Evolutionary conservation across 23 tunicate genomes (phyloP).

Genomic region (Trididemnum clinides): DNA sequence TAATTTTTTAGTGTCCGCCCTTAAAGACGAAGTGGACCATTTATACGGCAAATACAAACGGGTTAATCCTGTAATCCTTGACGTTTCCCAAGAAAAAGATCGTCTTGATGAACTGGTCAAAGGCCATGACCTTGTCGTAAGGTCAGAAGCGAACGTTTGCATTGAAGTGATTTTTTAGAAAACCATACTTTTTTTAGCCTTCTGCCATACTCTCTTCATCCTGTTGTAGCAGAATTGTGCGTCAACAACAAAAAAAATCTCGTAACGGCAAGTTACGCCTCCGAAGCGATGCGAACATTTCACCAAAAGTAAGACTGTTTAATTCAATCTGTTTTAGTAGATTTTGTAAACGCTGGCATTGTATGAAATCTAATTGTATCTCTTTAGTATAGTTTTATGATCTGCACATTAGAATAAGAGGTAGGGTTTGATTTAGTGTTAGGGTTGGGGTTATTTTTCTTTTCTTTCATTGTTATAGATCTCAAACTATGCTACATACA

Average conservation of each 20-base stretch:
- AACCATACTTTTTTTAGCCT: slow-evolving; percentile 49
- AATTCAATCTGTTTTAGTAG: too few relatives aligned
- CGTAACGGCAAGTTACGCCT: slow-evolving; percentile 92
- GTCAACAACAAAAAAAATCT: slow-evolving; percentile 68
- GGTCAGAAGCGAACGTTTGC: slow-evolving; percentile 32
- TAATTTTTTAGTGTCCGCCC: slow-evolving; percentile 46
- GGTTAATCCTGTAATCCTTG: slow-evolving; percentile 64
- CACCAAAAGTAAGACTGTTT: slow-evolving; percentile 67
- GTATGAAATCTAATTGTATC: too few relatives aligned
- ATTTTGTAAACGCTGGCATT: too few relatives aligned
- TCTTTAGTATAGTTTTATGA: too few relatives aligned
- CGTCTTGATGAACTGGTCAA: slow-evolving; percentile 64
- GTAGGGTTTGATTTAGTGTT: too few relatives aligned
- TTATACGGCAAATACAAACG: slow-evolving; percentile 51
- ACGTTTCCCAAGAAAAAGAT: slow-evolving; percentile 56
- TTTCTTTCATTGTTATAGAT: too few relatives aligned
- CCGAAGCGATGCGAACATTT: slow-evolving; percentile 42
- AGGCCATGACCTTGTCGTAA: slow-evolving; percentile 91
- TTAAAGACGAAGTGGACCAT: slow-evolving; percentile 37
- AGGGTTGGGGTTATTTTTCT: too few relatives aligned
- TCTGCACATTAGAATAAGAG: too few relatives aligned
- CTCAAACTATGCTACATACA: too few relatives aligned
- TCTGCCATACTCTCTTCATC: slow-evolving; percentile 84
- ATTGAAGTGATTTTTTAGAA: background rate
- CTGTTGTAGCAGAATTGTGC: slow-evolving; percentile 57